phyloP scores from a whole-genome alignment of 2,888 invertebrate genomes.

The Ditula angustiorana region DNA sequence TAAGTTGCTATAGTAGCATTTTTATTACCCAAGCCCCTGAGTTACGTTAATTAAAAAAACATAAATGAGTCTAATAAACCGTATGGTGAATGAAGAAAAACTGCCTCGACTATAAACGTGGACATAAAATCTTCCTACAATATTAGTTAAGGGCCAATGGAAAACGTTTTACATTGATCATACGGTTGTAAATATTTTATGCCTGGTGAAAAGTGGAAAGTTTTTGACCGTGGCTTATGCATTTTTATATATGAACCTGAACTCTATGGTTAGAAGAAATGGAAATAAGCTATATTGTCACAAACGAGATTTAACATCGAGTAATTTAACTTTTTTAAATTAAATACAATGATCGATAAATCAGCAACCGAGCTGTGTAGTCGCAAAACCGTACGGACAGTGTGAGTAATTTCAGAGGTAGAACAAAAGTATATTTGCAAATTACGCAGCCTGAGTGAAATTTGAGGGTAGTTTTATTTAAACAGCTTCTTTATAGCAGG shows the following conservation, averaged over 20 bases:
- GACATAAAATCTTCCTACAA: constrained; percentile 31
- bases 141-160: constrained; percentile 26
- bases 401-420: too few species aligned
- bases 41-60: constrained; percentile 37
- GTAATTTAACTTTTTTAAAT: too few species aligned
- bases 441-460: too few species aligned
- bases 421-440: too few species aligned
- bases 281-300: neutral
- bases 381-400: too few species aligned
- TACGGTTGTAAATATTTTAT: constrained; percentile 25
- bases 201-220: constrained; percentile 10
- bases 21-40: constrained; percentile 14
- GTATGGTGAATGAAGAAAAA: constrained; percentile 25
- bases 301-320: too few species aligned
- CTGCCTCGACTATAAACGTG: constrained; percentile 25
- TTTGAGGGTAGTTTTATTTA: too few species aligned
- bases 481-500: too few species aligned
- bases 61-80: constrained; percentile 29
- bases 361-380: too few species aligned
- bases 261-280: neutral
- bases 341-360: too few species aligned
- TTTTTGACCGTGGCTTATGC: neutral
- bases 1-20: constrained; percentile 3
- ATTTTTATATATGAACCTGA: neutral
- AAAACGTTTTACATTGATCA: constrained; percentile 5